Evolutionary conservation across 2,888 invertebrate genomes (phyloP).

Genomic region (Peribatodes rhomboidaria): DNA sequence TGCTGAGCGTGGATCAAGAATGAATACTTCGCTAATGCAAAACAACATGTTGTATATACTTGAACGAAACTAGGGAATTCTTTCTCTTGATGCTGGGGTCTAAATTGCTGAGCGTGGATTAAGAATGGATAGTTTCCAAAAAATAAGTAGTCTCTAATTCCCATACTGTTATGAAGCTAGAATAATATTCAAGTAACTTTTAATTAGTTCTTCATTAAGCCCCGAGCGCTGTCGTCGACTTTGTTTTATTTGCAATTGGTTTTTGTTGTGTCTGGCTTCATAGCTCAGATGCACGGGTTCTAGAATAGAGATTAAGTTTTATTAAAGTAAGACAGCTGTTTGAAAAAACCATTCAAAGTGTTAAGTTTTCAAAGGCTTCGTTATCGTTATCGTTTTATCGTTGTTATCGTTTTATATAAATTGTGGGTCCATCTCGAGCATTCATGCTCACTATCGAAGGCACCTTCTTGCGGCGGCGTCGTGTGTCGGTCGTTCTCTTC

Average conservation of each 20-base stretch:
- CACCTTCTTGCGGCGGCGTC: too few species aligned
- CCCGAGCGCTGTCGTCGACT: constrained; percentile 52
- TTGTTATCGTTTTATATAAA: too few species aligned
- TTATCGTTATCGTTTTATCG: too few species aligned
- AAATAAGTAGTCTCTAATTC: neutral
- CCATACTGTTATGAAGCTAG: constrained; percentile 28
- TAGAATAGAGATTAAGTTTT: neutral
- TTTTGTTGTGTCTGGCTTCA: constrained; percentile 58
- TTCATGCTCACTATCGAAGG: too few species aligned
- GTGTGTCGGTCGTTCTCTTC: too few species aligned
- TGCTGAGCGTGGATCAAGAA: too few species aligned
- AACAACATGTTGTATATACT: too few species aligned
- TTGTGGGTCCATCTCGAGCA: too few species aligned
- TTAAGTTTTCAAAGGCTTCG: too few species aligned
- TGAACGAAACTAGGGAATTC: too few species aligned
- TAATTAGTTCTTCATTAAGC: constrained; percentile 71
- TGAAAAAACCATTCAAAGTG: too few species aligned
- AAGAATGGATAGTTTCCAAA: neutral
- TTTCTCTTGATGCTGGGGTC: neutral
- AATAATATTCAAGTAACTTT: constrained; percentile 62
- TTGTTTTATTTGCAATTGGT: constrained; percentile 64
- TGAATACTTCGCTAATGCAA: too few species aligned
- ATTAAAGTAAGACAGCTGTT: neutral
- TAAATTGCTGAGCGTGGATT: neutral
- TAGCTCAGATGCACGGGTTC: constrained; percentile 31